A percentile compares a stretch with the other conserved stretches of the same genome.
Evolutionary conservation across 2,113 vertebrate genomes (phyloP).

Genomic region (Lophochroa leadbeateri): DNA sequence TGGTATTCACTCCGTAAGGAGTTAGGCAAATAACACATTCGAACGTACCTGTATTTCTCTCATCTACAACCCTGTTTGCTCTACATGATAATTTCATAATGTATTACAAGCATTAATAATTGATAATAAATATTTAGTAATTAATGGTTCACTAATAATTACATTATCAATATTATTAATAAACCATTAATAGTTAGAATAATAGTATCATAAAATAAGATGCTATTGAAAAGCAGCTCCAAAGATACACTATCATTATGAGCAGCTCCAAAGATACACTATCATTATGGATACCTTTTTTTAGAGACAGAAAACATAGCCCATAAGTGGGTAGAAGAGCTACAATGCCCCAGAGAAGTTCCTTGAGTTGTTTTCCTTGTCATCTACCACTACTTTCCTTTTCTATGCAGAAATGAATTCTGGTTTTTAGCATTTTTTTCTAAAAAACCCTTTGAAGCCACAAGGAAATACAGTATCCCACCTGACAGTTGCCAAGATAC

Average conservation of each 20-base stretch:
- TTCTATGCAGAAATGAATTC: not conserved
- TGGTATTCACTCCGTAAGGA: not conserved
- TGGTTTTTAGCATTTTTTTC: not conserved
- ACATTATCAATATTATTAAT: not conserved
- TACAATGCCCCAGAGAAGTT: not conserved
- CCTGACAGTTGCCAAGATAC: not conserved
- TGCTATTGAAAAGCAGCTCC: not conserved
- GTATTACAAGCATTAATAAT: not conserved
- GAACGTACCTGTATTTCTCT: not conserved
- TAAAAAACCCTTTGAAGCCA: not conserved
- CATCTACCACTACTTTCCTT: not conserved
- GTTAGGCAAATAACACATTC: not conserved
- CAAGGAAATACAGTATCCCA: not conserved
- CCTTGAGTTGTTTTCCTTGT: not conserved
- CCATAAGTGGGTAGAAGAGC: not conserved
- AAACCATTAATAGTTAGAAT: not conserved
- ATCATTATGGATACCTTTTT: not conserved
- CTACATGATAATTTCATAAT: not conserved
- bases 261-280: not conserved
- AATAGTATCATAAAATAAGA: not conserved
- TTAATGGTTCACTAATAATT: not conserved
- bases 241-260: not conserved
- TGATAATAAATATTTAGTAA: not conserved
- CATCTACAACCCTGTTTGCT: not conserved
- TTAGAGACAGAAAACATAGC: not conserved